Evolutionary conservation across 2,888 invertebrate species (phyloP), one percentile per base, ranked within the genome.

Genomic region (Myopa testacea): DNA sequence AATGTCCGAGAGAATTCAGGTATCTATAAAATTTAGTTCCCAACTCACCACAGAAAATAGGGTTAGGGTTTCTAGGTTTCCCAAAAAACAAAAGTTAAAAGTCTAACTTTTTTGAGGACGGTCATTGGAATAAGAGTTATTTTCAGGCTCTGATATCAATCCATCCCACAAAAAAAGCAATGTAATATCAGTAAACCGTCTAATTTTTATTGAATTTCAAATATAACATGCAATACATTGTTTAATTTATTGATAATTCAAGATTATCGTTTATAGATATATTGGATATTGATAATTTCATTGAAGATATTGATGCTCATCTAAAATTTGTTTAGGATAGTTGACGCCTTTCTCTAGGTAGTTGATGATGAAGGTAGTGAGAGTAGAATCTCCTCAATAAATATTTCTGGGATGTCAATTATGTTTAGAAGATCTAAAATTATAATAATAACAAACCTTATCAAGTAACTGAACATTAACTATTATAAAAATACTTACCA

Each of bases 401-500:
- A 89, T 74, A 81, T 84, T 72, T 88, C 88, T 3, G 89, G 89
- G 78, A 87, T 86, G 73, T 88, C 89, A 78, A 90, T 88, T 52
- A 86, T 83, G 81, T 87, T 85, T 34, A 89, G 82, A 45, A 90
- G 85, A 68, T 87, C 89, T 89, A 58, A 3, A 45, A 37, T 63
- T n/a, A 26, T 7, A 63, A 63, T 19, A 63, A 63, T 26, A 89
- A 81, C 45, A 89, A 85, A 67, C 87, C 89, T 89, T 58, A 2
- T 34, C 60, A 3, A 16, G 0, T 12, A 40, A 45, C 71, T 19
- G 26, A 55, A 55, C 1, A 16, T n/a, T 1, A 55, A 55, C 5
- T 16, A 5, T 14, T 58, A 19, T 14, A n/a, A 3, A 50, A 19
- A 62, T 4, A 81, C 85, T 79, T 80, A 89, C 97, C 96, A 83